Base-by-base conservation (phyloP, 2,113 vertebrate genomes). In the Panurus biarmicus region DNA sequence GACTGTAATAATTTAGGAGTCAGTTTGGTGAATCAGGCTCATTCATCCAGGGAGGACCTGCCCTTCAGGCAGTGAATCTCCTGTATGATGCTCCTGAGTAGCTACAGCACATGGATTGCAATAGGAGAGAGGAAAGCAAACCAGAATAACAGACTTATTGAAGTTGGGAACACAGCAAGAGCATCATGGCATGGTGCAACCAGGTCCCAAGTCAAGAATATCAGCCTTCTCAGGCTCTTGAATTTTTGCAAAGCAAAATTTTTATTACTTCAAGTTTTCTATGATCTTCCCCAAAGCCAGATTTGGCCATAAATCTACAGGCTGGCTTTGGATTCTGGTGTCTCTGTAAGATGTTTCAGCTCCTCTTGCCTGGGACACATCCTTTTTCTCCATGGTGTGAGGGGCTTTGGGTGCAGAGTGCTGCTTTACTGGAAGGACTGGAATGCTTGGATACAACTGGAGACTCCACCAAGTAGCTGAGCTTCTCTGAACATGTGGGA, bases 271-370 rank as follows among this genome's bases (percentile, higher is more conserved):
- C 1, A 1, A 28, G 5, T 40, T 82, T 74, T 75, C 22, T 24
- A 0, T 56, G 9, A 21, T 61, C 47, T 75, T 78, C 78, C 38
- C 29, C 8, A 64, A 48, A 40, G 12, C 3, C 61, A 56, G 18
- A 48, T 28, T 35, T 72, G 13, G 28, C 66, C 28, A 25, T 42
- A 28, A 33, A 45, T 53, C 36, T 44, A 6, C 20, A 53, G 42
- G 9, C 9, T 82, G 86, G 14, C 61, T 89, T 45, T 36, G 26
- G 51, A 15, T 74, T 60, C 31, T 6, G 6, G 13, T 57, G 16
- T 48, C 7, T 81, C 57, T 69, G 0, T 25, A 20, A 56, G 16
- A 47, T 29, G 12, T 22, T 71, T 48, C 62, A 67, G 0, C 0
- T 0, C 23, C 28, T 53, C 38, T 38, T 85, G 9, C 53, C 10